Evolutionary conservation across 1,140 invertebrate genomes (phyloP), one percentile per base, ranked within the genome.

Genomic region (Macrosteles quadrilineatus): DNA sequence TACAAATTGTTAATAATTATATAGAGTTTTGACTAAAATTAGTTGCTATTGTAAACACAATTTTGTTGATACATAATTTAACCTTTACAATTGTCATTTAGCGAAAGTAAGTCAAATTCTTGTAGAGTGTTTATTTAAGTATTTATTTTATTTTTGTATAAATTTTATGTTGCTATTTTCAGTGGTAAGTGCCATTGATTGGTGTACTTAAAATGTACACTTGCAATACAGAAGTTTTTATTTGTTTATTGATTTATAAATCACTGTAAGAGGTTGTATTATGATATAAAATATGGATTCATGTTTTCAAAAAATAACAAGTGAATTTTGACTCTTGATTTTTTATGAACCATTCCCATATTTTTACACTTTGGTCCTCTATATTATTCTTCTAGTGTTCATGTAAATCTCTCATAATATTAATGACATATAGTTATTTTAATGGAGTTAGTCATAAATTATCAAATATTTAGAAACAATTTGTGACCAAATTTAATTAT

Each of bases 91-190:
- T 29, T n/a, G 47, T 50, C 17, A 29, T 27, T 59, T 59, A 23
- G 12, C 23, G 6, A 59, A 23, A 21, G 55, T 30, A 23, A 59
- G 25, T 14, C 47, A 59, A 59, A 27, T 59, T 59, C 12, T 27
- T 14, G 12, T 14, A 14, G 23, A 59, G 2, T 25, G 21, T 59
- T 59, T 59, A 59, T 59, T 59, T 59, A 50, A 50, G 47, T 50
- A 59, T 59, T 59, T 59, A 59, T 59, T 59, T 59, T 59, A 59
- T 59, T 59, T 59, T 59, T 59, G 55, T 59, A 59, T 59, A 59
- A 59, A 50, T 21, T 21, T 29, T 21, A 27, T 59, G 12, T 27
- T 25, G 21, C 25, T 25, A 21, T 27, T 25, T 59, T 59, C 55
- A 59, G 25, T 59, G 55, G 55, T 59, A 27, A 21, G 55, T 59